Conservation (phyloP, 1,140 invertebrate species). For the Cydia pomonella region DNA sequence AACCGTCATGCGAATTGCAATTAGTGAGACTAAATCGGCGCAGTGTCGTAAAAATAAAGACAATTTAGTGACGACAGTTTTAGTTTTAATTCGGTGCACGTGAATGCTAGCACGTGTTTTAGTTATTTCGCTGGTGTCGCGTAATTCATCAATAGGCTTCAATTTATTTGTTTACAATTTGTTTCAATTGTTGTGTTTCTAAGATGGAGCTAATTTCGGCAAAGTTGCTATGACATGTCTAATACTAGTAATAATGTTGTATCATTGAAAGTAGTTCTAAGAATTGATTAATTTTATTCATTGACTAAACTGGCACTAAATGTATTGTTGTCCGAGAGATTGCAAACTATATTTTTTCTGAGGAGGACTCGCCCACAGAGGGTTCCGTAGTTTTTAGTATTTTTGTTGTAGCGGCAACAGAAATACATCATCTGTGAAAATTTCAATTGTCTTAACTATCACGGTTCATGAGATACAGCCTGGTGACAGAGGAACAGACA, state of each 20-base stretch:
- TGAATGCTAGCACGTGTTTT: slow-evolving; percentile 10
- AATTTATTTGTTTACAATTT: slow-evolving; percentile 12
- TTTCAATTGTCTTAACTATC: too few species aligned
- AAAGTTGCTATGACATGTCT: neutral
- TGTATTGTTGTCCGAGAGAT: too few species aligned
- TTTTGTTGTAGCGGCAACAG: too few species aligned
- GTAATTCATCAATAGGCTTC: slow-evolving; percentile 10
- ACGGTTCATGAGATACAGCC: too few species aligned
- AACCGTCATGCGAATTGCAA: slow-evolving; percentile 20
- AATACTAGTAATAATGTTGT: too few species aligned
- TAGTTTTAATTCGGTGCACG: slow-evolving; percentile 11
- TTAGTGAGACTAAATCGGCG: slow-evolving; percentile 12
- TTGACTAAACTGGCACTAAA: neutral
- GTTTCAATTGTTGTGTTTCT: neutral
- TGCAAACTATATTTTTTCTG: too few species aligned
- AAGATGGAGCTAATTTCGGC: neutral
- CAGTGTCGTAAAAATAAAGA: neutral
- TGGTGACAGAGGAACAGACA: too few species aligned
- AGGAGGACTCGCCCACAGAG: too few species aligned
- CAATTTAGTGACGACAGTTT: neutral
- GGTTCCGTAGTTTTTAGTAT: too few species aligned
- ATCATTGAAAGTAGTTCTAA: neutral
- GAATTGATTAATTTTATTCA: neutral
- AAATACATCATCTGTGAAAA: too few species aligned
- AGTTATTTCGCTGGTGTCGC: neutral